Conservation (phyloP, 2,888 invertebrate species). For the Orthosia gothica region DNA sequence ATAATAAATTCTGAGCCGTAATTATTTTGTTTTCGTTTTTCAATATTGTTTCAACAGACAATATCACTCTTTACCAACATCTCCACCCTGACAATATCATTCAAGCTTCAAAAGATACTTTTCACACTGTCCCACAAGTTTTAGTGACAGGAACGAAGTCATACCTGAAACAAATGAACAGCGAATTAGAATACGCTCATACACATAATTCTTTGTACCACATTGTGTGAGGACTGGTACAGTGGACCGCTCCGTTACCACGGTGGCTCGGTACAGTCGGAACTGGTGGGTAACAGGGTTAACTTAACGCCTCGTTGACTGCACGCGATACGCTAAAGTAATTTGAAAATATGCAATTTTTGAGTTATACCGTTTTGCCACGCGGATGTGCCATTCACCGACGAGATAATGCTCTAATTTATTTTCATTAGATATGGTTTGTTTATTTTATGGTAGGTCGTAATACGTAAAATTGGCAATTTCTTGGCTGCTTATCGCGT, state of each 20-base stretch:
- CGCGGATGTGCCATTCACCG: constrained; percentile 24
- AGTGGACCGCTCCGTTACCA: constrained; percentile 85
- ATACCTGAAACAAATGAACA: constrained; percentile 1
- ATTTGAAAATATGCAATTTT: constrained; percentile 57
- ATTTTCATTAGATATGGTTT: constrained; percentile 37
- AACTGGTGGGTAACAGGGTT: constrained; percentile 76
- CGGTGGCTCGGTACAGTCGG: constrained; percentile 65
- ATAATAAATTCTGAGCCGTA: not conserved
- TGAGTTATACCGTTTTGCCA: constrained; percentile 42
- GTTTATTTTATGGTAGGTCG: constrained; percentile 28
- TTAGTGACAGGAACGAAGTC: not conserved
- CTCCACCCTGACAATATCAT: too few species aligned
- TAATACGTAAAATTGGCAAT: constrained; percentile 32
- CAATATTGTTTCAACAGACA: not conserved
- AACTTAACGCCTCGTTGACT: constrained; percentile 72
- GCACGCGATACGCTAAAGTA: constrained; percentile 67
- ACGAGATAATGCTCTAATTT: constrained; percentile 42
- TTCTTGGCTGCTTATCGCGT: constrained; percentile 21
- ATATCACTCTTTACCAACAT: not conserved
- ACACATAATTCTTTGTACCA: constrained; percentile 65
- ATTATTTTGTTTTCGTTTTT: too few species aligned
- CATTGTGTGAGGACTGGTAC: constrained; percentile 67
- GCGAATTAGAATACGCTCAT: constrained; percentile 8
- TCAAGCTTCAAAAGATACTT: not conserved
- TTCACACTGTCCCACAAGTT: not conserved